phyloP scores from a whole-genome alignment of 2,797 vertebrate genomes.

The Tarsius wallacei region DNA sequence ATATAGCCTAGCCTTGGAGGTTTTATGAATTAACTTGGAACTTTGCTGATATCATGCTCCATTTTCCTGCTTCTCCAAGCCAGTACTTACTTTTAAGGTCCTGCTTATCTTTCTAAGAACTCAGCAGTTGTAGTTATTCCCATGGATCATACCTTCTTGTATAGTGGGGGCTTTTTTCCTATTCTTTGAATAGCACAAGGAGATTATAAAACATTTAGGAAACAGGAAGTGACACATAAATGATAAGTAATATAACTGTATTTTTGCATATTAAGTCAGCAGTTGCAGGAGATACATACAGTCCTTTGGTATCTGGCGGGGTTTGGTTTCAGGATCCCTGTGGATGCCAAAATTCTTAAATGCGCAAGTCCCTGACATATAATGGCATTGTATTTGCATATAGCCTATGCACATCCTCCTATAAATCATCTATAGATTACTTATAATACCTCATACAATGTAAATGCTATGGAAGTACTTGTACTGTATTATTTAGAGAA shows the following conservation, averaged over 20 bases:
- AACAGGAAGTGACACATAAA: not conserved
- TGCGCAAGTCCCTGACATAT: not conserved
- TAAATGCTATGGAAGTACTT: not conserved
- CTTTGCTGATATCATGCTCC: not conserved
- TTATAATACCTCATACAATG: not conserved
- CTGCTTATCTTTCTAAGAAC: not conserved
- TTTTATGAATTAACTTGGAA: not conserved
- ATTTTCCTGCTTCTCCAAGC: not conserved
- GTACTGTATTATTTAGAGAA: not conserved
- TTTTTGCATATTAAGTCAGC: constrained; percentile 23
- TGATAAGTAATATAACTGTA: not conserved
- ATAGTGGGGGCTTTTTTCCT: not conserved
- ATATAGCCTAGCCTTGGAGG: not conserved
- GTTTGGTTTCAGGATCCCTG: not conserved
- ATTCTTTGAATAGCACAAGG: constrained; percentile 10
- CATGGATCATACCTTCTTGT: not conserved
- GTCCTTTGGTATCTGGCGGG: not conserved
- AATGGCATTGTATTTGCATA: not conserved
- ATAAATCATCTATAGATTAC: not conserved
- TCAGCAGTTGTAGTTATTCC: not conserved
- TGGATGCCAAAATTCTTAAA: not conserved
- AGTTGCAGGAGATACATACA: not conserved
- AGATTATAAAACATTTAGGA: not conserved
- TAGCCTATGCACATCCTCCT: not conserved
- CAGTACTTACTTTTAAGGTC: not conserved